Conservation (phyloP, 2,113 vertebrate genomes). For the Macrotus californicus region DNA sequence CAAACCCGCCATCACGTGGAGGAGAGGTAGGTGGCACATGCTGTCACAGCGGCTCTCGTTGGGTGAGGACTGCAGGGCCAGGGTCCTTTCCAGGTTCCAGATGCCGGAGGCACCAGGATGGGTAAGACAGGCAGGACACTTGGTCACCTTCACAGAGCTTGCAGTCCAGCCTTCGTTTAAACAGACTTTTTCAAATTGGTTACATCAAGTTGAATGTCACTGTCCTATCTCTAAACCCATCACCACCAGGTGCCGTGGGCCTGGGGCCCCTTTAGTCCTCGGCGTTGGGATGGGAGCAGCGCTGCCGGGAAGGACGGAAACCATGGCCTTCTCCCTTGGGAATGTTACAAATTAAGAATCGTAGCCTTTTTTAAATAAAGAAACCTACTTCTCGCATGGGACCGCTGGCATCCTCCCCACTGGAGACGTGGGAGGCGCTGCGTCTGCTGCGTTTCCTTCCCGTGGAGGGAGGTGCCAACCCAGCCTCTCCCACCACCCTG, state of each 20-base stretch:
- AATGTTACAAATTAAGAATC: background rate
- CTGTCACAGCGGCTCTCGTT: background rate
- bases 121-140: background rate
- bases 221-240: background rate
- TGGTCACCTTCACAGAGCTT: fast-evolving
- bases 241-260: fast-evolving
- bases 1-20: conserved; percentile 92
- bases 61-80: background rate
- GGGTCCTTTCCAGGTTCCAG: too few relatives aligned
- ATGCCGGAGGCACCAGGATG: background rate
- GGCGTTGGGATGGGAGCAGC: fast-evolving
- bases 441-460: background rate
- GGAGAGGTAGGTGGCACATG: conserved; percentile 81
- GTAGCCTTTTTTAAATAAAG: background rate
- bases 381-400: background rate
- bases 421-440: fast-evolving
- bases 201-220: too few relatives aligned
- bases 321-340: background rate
- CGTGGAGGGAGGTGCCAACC: fast-evolving
- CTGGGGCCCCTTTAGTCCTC: background rate
- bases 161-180: background rate
- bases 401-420: fast-evolving
- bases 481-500: background rate
- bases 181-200: too few relatives aligned
- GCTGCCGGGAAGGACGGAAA: background rate